A percentile compares a stretch with the other conserved stretches of the same genome.
phyloP scores from a whole-genome alignment of 1,140 invertebrate species.

The Anagrus nilaparvatae region DNA sequence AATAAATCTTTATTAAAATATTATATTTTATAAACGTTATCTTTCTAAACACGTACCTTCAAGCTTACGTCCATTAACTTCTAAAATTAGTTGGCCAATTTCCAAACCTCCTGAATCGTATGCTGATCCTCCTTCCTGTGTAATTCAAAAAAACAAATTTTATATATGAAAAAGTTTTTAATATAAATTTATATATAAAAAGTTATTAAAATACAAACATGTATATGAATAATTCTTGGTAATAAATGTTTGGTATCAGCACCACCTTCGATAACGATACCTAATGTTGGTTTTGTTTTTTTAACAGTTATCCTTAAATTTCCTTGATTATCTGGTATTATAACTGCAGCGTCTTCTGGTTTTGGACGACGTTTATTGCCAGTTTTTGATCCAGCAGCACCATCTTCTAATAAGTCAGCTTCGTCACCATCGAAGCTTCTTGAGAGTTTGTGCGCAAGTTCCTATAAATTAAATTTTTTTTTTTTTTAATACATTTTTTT shows the following conservation, averaged over 20 bases:
- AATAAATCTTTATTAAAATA: too few relatives aligned
- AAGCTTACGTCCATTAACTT: constrained; percentile 82
- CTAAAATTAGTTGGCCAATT: constrained; percentile 86
- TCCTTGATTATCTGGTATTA: constrained; percentile 73
- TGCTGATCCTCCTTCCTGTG: constrained; percentile 87
- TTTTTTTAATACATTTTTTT: too few relatives aligned
- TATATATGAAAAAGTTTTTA: too few relatives aligned
- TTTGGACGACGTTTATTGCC: constrained; percentile 36
- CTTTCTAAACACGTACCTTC: constrained; percentile 75
- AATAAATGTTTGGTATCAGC: constrained; percentile 88
- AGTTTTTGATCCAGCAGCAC: constrained; percentile 44
- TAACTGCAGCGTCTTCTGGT: constrained; percentile 52
- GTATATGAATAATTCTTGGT: constrained; percentile 92
- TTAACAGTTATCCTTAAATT: constrained; percentile 76
- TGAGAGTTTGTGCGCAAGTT: constrained; percentile 72
- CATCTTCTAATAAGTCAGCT: constrained; percentile 59
- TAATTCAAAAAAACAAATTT: too few relatives aligned
- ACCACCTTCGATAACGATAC: constrained; percentile 94
- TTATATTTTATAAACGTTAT: too few relatives aligned
- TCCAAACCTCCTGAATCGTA: constrained; percentile 83
- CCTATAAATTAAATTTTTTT: too few relatives aligned
- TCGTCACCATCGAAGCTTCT: constrained; percentile 79
- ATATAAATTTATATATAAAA: too few relatives aligned
- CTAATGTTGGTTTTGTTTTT: constrained; percentile 87
- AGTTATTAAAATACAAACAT: constrained; percentile 71